phyloP scores from a whole-genome alignment of 1,140 invertebrate species.

The Lasaia peninsularis region DNA sequence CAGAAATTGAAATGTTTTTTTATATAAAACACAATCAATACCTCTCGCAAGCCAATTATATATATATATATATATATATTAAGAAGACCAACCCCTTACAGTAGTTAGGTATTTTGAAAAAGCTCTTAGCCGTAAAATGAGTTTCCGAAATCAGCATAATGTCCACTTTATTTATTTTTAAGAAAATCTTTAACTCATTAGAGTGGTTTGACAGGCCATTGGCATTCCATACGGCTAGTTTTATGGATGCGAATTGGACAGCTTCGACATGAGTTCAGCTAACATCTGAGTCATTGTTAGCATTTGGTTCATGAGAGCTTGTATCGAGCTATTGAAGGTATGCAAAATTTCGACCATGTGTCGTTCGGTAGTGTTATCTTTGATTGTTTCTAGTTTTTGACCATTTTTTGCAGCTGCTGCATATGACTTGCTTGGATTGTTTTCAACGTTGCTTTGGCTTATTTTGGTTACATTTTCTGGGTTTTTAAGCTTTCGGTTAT shows the following conservation, averaged over 20 bases:
- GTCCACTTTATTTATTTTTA: conserved; percentile 12
- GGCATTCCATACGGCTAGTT: conserved; percentile 12
- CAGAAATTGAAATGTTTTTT: too few species aligned
- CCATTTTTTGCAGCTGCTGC: not conserved
- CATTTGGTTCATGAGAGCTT: not conserved
- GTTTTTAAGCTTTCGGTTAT: not conserved
- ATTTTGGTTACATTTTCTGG: not conserved
- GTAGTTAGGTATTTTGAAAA: not conserved
- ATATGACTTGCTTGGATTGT: not conserved
- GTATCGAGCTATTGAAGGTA: not conserved
- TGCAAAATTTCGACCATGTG: not conserved
- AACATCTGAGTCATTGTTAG: conserved; percentile 4
- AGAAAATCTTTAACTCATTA: conserved; percentile 13
- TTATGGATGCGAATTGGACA: not conserved
- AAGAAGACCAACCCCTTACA: too few species aligned
- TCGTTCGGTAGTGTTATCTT: not conserved
- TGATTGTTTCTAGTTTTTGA: not conserved
- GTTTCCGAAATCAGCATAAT: conserved; percentile 14
- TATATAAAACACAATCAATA: too few species aligned
- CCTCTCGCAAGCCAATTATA: too few species aligned
- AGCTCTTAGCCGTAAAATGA: conserved; percentile 12
- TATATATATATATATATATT: too few species aligned
- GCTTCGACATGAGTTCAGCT: not conserved
- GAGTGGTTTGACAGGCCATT: conserved; percentile 8
- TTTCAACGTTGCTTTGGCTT: not conserved